Conservation (phyloP, 2,113 vertebrate species). For the Myodes glareolus region DNA sequence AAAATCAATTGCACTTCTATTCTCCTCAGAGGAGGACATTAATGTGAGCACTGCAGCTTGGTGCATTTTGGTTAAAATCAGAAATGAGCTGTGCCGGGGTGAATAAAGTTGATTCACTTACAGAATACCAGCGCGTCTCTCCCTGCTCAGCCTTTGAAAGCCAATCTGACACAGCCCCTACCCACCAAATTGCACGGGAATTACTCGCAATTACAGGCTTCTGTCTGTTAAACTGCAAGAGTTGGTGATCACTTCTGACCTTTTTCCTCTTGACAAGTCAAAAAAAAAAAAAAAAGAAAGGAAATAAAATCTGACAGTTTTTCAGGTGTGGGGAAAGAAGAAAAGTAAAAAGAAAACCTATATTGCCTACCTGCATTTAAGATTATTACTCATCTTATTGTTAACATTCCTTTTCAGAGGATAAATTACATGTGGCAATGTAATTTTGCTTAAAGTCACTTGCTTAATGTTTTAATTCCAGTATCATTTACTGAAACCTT, state of each 20-base stretch:
- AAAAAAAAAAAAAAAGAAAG: slow-evolving; percentile 85
- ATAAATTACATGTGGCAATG: slow-evolving; percentile 79
- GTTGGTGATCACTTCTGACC: slow-evolving; percentile 86
- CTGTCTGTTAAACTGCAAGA: slow-evolving; percentile 85
- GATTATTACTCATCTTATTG: slow-evolving; percentile 60
- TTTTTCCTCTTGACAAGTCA: slow-evolving; percentile 85
- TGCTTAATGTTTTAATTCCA: slow-evolving; percentile 84
- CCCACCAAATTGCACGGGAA: slow-evolving; percentile 88
- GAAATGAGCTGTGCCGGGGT: slow-evolving; percentile 66
- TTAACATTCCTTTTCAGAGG: slow-evolving; percentile 68
- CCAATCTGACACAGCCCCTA: slow-evolving; percentile 80
- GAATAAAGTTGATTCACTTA: slow-evolving; percentile 80
- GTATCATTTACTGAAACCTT: slow-evolving; percentile 81
- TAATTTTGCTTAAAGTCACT: slow-evolving; percentile 85
- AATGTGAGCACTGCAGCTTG: slow-evolving; percentile 60
- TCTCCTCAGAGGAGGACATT: slow-evolving; percentile 72
- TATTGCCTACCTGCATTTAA: slow-evolving; percentile 62
- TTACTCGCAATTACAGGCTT: slow-evolving; percentile 89
- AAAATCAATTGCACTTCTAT: slow-evolving; percentile 83
- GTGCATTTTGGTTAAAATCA: slow-evolving; percentile 74
- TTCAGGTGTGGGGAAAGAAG: slow-evolving; percentile 66
- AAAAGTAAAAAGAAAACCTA: slow-evolving; percentile 36
- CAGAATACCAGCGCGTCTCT: slow-evolving; percentile 74
- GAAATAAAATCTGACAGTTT: slow-evolving; percentile 76
- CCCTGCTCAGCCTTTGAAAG: slow-evolving; percentile 80